These are phyloP conservation scores for Ceratothoa steindachneri DNA, from an alignment of 2,888 invertebrate species.

Conservation along the genomic window DNA sequence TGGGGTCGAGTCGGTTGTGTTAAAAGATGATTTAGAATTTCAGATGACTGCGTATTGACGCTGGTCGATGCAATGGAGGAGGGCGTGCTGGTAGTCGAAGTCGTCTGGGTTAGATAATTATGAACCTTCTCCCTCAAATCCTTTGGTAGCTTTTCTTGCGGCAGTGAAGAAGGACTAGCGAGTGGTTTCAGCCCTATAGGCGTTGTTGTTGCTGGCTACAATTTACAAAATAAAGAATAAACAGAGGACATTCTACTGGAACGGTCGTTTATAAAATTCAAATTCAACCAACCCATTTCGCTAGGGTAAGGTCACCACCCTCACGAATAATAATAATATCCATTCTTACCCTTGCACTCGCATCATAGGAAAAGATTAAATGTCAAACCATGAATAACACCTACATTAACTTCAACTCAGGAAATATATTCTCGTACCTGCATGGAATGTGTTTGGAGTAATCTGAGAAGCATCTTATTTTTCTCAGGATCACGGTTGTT, in stretches of 20 bases:
- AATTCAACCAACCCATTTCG: too few relatives aligned
- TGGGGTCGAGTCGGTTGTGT: constrained; percentile 12
- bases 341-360: too few relatives aligned
- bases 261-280: too few relatives aligned
- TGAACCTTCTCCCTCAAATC: constrained; percentile 19
- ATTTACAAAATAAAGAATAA: too few relatives aligned
- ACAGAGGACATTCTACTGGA: too few relatives aligned
- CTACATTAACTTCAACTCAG: too few relatives aligned
- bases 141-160: constrained; percentile 41
- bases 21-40: constrained; percentile 32
- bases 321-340: too few relatives aligned
- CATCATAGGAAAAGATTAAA: too few relatives aligned
- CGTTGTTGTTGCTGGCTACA: background rate
- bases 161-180: constrained; percentile 17
- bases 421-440: too few relatives aligned
- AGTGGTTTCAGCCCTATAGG: background rate
- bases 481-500: too few relatives aligned
- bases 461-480: background rate
- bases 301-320: too few relatives aligned
- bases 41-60: background rate
- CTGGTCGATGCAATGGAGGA: background rate
- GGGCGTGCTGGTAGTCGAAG: background rate
- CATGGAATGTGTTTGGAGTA: background rate
- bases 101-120: background rate
- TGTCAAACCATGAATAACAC: too few relatives aligned